Conservation (phyloP, 2,113 vertebrate genomes). For the Halichoerus grypus region DNA sequence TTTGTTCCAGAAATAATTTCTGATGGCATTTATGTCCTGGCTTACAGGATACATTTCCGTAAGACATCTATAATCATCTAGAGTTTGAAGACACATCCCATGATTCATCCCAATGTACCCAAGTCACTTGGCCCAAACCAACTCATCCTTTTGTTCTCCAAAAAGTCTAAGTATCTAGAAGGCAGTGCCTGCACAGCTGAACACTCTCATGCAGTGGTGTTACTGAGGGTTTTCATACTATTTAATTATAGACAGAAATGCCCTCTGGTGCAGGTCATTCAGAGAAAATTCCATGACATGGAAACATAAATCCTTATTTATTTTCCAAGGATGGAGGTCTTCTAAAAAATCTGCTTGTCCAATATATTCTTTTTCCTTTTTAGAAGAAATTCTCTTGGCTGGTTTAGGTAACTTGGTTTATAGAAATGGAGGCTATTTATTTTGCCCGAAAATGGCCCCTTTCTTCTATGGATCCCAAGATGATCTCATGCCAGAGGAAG, state of each 20-base stretch:
- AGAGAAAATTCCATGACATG: constrained; percentile 21
- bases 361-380: constrained; percentile 30
- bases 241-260: background rate
- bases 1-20: constrained; percentile 28
- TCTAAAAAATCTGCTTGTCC: constrained; percentile 25
- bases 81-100: background rate
- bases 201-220: background rate
- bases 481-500: background rate
- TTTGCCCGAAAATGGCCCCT: background rate
- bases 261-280: background rate
- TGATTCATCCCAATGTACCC: background rate
- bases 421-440: constrained; percentile 29
- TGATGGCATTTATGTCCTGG: background rate
- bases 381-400: constrained; percentile 19
- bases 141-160: background rate
- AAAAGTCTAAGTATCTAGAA: background rate
- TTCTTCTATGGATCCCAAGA: background rate
- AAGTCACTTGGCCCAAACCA: background rate
- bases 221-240: background rate
- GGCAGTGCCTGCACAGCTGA: background rate
- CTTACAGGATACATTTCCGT: background rate
- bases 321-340: background rate
- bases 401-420: constrained; percentile 27
- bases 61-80: background rate
- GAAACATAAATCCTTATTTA: constrained; percentile 38